These are phyloP conservation scores for Agrochola litura DNA, from an alignment of 2,888 invertebrate species.

Conservation along the genomic window DNA sequence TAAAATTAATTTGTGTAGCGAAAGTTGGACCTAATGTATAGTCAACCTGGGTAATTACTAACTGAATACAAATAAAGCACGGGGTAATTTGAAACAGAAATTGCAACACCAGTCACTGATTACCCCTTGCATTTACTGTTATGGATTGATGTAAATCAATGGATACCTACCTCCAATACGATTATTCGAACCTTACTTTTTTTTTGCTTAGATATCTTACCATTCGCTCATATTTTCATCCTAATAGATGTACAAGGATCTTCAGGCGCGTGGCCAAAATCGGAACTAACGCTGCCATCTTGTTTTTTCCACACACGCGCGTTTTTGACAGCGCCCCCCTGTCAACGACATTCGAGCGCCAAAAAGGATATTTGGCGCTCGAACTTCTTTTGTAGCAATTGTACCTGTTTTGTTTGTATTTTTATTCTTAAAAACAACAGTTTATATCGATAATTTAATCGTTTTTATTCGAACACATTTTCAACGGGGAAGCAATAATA, in stretches of 20 bases:
- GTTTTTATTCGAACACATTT: background rate
- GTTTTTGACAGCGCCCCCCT: no score
- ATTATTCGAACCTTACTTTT: background rate
- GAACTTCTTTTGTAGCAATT: background rate
- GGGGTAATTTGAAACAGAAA: background rate
- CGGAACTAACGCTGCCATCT: background rate
- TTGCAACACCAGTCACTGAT: conserved; percentile 8
- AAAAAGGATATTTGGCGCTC: no score
- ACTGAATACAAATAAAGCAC: no score
- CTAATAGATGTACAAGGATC: background rate
- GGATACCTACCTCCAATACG: background rate
- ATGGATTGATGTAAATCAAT: background rate
- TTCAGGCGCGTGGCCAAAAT: background rate
- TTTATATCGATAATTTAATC: background rate
- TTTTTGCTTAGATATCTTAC: background rate
- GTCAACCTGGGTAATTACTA: background rate
- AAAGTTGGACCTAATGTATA: background rate
- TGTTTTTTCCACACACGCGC: no score
- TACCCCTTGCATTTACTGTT: background rate
- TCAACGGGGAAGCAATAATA: background rate
- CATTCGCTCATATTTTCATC: background rate
- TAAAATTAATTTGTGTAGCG: background rate
- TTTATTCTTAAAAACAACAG: background rate
- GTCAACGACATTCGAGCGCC: background rate
- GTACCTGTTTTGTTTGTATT: background rate